Evolutionary conservation across 2,113 vertebrate species (phyloP), one percentile per base, ranked within the genome.

Genomic region (Ifrita kowaldi): DNA sequence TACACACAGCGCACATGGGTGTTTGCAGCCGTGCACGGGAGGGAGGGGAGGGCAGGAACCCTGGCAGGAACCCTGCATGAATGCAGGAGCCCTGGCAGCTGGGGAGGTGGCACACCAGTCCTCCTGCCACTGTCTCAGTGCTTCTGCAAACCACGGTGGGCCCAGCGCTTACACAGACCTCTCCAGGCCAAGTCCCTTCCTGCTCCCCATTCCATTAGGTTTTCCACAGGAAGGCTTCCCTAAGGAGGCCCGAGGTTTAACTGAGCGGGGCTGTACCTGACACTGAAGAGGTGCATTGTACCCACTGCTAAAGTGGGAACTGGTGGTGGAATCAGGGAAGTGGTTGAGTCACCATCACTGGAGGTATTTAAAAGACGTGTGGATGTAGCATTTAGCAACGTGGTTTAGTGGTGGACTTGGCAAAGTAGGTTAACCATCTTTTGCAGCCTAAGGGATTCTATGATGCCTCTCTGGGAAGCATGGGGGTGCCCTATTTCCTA

Each of bases 11-110:
- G 13, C 35, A 41, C 41, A 4, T 0, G 0, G 16, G 42, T 19
- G 15, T 24, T 12, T 16, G 60, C 35, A 41, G 10, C 35, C 7
- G 0, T 3, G 28, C 50, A 16, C 0, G 7, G 71, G 32, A 50
- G 44, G 26, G 26, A 64, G 42, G 44, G 35, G 13, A 42, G 32
- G 4, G 77, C 50, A 19, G 0, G 33, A 20, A 2, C 26, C 32
- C 32, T 22, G 59, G 17, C 59, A 75, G 26, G 33, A 46, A 3
- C 52, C 39, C 39, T 56, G 32, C 39, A 16, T 14, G 37, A 20
- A 2, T 33, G 44, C 56, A 20, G 6, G 28, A 33, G 5, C 68
- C 32, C 42, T 28, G n/a, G n/a, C 26, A 67, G 39, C 47, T 7
- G 14, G 46, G 32, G 13, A 24, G 17, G 41, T 33, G 70, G 12